A percentile compares a stretch with the other conserved stretches of the same genome.
Conservation (phyloP, 1,140 invertebrate species). For the Brachystomella parvula region DNA sequence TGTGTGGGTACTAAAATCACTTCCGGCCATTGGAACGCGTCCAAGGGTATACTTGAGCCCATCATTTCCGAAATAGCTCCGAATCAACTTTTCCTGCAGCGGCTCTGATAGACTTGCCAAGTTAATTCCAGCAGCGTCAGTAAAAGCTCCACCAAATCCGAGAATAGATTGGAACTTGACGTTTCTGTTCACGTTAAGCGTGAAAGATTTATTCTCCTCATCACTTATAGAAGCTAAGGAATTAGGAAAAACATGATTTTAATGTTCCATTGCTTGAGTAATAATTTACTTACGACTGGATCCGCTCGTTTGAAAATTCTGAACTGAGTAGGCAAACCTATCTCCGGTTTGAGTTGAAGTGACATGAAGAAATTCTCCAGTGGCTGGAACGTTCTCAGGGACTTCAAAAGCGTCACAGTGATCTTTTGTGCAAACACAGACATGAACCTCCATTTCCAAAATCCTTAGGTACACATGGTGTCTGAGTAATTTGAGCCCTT, state of each 20-base stretch:
- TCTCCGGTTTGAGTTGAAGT: slow-evolving; percentile 18
- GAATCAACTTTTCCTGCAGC: slow-evolving; percentile 49
- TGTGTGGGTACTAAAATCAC: slow-evolving; percentile 63
- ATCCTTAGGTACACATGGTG: slow-evolving; percentile 43
- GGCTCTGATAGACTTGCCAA: slow-evolving; percentile 43
- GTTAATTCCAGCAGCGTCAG: slow-evolving; percentile 51
- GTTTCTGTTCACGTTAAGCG: not conserved
- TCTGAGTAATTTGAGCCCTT: too few relatives aligned
- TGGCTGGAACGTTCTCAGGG: not conserved
- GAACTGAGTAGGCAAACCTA: slow-evolving; percentile 8
- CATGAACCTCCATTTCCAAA: slow-evolving; percentile 49
- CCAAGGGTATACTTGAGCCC: slow-evolving; percentile 66
- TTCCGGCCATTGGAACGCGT: slow-evolving; percentile 69
- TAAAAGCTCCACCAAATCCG: slow-evolving; percentile 54
- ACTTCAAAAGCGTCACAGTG: slow-evolving; percentile 69
- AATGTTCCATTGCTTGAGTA: not conserved
- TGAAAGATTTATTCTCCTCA: not conserved
- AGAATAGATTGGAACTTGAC: slow-evolving; percentile 44
- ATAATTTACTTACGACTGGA: not conserved
- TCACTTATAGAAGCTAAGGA: not conserved
- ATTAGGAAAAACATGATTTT: not conserved
- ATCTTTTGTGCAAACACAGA: slow-evolving; percentile 75
- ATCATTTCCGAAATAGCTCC: slow-evolving; percentile 42
- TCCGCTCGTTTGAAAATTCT: not conserved
- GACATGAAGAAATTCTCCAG: slow-evolving; percentile 9